These are phyloP conservation scores for Phenacoccus solenopsis DNA, from an alignment of 1,140 invertebrate species.

Conservation along the genomic window DNA sequence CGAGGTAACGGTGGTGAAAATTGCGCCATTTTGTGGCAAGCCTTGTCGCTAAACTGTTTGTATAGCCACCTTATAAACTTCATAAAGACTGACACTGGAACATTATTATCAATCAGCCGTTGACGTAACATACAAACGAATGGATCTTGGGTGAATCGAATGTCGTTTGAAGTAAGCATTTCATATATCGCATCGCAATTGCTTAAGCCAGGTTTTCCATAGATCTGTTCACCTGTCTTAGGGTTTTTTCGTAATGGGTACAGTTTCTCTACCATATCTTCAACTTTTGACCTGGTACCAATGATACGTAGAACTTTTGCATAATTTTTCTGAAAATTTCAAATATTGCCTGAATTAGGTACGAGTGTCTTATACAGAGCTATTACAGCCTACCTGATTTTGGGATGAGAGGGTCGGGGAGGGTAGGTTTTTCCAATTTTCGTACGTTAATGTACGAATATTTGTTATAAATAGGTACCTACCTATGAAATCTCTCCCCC, in stretches of 20 bases:
- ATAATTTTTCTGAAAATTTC: conserved; percentile 11
- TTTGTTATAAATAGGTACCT: no score
- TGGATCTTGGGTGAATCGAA: background rate
- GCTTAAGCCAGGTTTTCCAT: background rate
- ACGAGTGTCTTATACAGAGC: background rate
- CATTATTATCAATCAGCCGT: background rate
- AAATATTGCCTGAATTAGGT: conserved; percentile 9
- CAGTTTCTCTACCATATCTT: background rate
- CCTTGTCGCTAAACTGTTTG: conserved; percentile 6
- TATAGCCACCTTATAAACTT: background rate
- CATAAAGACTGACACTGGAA: background rate
- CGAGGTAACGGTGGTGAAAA: background rate
- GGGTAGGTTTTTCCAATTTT: no score
- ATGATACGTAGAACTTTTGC: background rate
- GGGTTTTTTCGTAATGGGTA: background rate
- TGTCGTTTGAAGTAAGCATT: background rate
- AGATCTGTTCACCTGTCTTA: background rate
- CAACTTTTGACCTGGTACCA: background rate
- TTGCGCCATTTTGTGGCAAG: conserved; percentile 8
- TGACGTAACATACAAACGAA: background rate
- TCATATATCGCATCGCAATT: background rate
- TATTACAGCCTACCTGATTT: no score
- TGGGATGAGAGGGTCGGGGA: no score
- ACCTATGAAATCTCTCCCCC: no score
- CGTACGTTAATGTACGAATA: no score